These are phyloP conservation scores for Paragorgia papillata DNA, from an alignment of 92 coral and sea anemone species.

Conservation along the genomic window DNA sequence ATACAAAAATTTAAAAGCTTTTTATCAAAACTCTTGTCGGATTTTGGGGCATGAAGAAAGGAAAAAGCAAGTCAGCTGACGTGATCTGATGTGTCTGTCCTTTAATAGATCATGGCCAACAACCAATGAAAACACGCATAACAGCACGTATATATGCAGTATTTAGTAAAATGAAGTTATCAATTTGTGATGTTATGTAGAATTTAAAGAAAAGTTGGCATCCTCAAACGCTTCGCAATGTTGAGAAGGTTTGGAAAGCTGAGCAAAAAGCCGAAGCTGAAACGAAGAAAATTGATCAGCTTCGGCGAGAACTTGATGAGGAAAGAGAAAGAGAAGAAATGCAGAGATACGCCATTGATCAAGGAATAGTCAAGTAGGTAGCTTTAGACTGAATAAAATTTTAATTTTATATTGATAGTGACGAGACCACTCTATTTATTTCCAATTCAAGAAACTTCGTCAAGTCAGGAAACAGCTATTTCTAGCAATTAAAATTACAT, in stretches of 20 bases:
- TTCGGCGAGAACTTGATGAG: conserved; percentile 86
- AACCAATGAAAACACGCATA: no score
- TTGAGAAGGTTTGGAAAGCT: conserved; percentile 99
- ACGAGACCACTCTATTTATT: no score
- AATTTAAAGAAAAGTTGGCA: conserved; percentile 99
- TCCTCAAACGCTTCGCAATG: conserved; percentile 98
- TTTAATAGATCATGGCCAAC: no score
- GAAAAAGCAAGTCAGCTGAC: no score
- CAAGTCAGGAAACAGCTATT: no score
- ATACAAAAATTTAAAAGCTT: no score
- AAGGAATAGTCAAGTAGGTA: conserved; percentile 81
- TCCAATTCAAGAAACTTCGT: no score
- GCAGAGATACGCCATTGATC: conserved; percentile 96
- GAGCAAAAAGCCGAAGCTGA: conserved; percentile 99
- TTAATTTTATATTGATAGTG: neutral
- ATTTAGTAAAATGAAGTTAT: neutral
- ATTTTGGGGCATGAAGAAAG: no score
- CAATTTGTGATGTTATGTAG: conserved; percentile 41
- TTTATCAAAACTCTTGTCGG: no score
- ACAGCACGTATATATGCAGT: no score
- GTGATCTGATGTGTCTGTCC: no score
- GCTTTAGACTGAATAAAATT: neutral
- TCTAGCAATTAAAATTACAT: no score
- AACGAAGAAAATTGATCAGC: conserved; percentile 92
- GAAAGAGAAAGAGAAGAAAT: conserved; percentile 96